A percentile compares a stretch with the other conserved stretches of the same genome.
Evolutionary conservation across 2,888 invertebrate genomes (phyloP).

Genomic region (Cataglyphis cursor): DNA sequence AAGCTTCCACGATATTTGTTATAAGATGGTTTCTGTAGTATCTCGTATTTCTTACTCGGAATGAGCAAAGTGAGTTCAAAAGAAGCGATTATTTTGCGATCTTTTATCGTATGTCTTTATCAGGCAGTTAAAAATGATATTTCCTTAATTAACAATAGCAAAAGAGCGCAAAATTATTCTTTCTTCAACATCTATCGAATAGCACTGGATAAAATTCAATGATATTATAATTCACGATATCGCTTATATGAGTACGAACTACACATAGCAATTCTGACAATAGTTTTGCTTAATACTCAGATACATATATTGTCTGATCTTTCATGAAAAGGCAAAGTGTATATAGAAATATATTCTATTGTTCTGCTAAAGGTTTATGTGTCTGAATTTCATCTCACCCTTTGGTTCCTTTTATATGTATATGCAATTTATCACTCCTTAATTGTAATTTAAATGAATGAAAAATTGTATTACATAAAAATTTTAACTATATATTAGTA

Average conservation of each 20-base stretch:
- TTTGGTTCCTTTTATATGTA: constrained; percentile 1
- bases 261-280: constrained; percentile 2
- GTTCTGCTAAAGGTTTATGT: constrained; percentile 15
- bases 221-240: constrained; percentile 29
- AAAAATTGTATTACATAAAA: not conserved
- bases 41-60: constrained; percentile 3
- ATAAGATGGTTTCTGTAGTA: constrained; percentile 22
- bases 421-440: not conserved
- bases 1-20: constrained; percentile 44
- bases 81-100: constrained; percentile 1
- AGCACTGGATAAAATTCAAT: constrained; percentile 9
- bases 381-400: not conserved
- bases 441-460: not conserved
- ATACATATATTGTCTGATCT: constrained; percentile 40
- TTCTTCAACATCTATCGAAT: not conserved
- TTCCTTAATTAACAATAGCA: not conserved
- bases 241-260: not conserved
- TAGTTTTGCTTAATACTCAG: constrained; percentile 11
- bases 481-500: constrained; percentile 7
- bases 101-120: not conserved
- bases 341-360: constrained; percentile 34
- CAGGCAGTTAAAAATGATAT: not conserved
- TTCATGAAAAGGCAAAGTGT: constrained; percentile 31
- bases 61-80: constrained; percentile 8
- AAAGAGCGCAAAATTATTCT: constrained; percentile 5